Evolutionary conservation across 2,888 invertebrate species (phyloP).

Genomic region (Tachystola acroxantha): DNA sequence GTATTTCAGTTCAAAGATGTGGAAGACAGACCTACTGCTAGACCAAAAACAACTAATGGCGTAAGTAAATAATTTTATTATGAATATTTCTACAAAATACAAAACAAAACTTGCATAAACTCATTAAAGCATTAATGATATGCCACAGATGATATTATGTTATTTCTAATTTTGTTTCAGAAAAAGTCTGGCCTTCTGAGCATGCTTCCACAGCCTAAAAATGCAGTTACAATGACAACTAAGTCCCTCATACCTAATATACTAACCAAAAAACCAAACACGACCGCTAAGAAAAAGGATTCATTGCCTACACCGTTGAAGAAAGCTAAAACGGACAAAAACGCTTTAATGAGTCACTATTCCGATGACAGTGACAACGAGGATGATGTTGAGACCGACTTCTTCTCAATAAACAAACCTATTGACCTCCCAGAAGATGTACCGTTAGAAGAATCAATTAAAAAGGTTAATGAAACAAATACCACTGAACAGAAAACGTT

Average conservation of each 20-base stretch:
- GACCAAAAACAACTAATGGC: constrained; percentile 62
- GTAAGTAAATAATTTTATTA: constrained; percentile 45
- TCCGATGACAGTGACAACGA: constrained; percentile 72
- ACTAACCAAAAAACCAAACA: constrained; percentile 52
- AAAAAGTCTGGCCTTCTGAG: constrained; percentile 82
- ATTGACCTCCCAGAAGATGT: constrained; percentile 53
- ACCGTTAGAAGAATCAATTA: constrained; percentile 32
- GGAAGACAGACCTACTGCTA: constrained; percentile 58
- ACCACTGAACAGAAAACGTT: constrained; percentile 23
- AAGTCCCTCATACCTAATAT: constrained; percentile 67
- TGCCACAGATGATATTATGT: neutral
- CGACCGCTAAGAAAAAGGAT: constrained; percentile 33
- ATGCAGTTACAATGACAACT: constrained; percentile 43
- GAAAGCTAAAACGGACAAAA: constrained; percentile 32
- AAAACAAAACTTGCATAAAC: neutral
- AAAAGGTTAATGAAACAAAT: too few relatives aligned
- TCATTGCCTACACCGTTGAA: constrained; percentile 31
- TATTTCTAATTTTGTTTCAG: constrained; percentile 47
- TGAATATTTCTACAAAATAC: constrained; percentile 4
- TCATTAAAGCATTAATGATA: neutral
- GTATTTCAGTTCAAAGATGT: constrained; percentile 79
- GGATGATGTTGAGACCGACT: constrained; percentile 71
- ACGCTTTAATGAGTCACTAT: constrained; percentile 34
- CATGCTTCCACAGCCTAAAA: constrained; percentile 83
- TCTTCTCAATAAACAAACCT: constrained; percentile 74